Evolutionary conservation across 2,888 invertebrate genomes (phyloP).

Genomic region (Portevinia maculata): DNA sequence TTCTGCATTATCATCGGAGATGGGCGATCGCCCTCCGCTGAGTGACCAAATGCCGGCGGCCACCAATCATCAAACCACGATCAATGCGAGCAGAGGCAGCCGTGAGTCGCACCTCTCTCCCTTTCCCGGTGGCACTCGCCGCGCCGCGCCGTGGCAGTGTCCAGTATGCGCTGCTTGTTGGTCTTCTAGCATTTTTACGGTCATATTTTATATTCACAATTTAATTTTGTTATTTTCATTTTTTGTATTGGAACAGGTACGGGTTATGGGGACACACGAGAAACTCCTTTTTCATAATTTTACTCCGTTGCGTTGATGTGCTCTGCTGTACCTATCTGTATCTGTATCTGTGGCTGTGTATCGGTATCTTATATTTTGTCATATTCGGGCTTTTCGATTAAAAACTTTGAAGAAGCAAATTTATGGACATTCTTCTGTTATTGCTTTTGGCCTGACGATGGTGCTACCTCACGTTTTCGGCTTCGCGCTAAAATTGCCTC

Average conservation of each 20-base stretch:
- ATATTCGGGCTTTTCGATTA: constrained; percentile 74
- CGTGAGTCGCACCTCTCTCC: constrained; percentile 44
- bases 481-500: constrained; percentile 57
- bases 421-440: constrained; percentile 74
- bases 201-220: constrained; percentile 75
- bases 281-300: constrained; percentile 71
- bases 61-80: constrained; percentile 64
- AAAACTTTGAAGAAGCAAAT: constrained; percentile 72
- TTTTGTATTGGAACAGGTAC: constrained; percentile 21
- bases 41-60: constrained; percentile 66
- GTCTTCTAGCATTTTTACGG: constrained; percentile 65
- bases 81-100: constrained; percentile 60
- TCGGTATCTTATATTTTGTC: constrained; percentile 66
- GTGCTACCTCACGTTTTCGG: constrained; percentile 70
- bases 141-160: background rate
- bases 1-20: constrained; percentile 57
- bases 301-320: constrained; percentile 58
- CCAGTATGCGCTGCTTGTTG: constrained; percentile 1
- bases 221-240: constrained; percentile 70
- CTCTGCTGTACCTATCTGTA: constrained; percentile 18
- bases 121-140: background rate
- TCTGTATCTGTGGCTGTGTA: constrained; percentile 39
- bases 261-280: constrained; percentile 15
- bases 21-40: constrained; percentile 46
- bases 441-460: constrained; percentile 59